Evolutionary conservation across 2,797 vertebrate genomes (phyloP).

Genomic region (Lepus oiostolus): DNA sequence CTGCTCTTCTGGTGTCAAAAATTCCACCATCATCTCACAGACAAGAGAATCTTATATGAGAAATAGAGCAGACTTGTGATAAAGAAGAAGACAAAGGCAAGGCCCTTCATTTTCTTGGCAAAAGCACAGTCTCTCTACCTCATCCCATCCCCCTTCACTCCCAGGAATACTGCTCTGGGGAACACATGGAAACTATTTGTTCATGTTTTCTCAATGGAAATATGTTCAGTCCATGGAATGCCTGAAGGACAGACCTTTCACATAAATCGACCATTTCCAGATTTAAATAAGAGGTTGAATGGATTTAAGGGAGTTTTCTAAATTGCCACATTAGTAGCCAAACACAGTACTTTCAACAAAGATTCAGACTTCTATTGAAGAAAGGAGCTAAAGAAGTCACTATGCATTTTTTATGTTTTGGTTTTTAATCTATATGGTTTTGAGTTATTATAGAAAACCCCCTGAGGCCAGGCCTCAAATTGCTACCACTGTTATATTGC

Average conservation of each 20-base stretch:
- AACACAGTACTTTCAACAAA: background rate
- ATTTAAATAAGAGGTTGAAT: conserved; percentile 23
- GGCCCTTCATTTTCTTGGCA: background rate
- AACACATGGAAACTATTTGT: background rate
- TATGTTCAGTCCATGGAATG: background rate
- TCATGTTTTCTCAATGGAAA: conserved; percentile 38
- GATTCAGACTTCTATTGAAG: background rate
- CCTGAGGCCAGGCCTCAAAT: background rate
- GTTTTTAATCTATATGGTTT: background rate
- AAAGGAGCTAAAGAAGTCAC: background rate
- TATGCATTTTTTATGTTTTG: conserved; percentile 25
- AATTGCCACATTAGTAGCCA: background rate
- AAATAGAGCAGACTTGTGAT: background rate
- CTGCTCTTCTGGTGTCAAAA: background rate
- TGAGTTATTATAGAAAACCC: conserved; percentile 47
- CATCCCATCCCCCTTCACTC: background rate
- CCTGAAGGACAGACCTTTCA: conserved; percentile 17
- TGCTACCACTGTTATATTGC: conserved; percentile 30
- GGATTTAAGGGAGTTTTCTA: background rate
- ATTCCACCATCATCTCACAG: background rate
- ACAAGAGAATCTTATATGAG: conserved; percentile 5
- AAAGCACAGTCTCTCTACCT: background rate
- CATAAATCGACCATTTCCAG: background rate
- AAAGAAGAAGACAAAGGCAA: background rate
- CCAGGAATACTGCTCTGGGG: background rate